phyloP scores from a whole-genome alignment of 2,888 invertebrate species.

The Parnassius mnemosyne region DNA sequence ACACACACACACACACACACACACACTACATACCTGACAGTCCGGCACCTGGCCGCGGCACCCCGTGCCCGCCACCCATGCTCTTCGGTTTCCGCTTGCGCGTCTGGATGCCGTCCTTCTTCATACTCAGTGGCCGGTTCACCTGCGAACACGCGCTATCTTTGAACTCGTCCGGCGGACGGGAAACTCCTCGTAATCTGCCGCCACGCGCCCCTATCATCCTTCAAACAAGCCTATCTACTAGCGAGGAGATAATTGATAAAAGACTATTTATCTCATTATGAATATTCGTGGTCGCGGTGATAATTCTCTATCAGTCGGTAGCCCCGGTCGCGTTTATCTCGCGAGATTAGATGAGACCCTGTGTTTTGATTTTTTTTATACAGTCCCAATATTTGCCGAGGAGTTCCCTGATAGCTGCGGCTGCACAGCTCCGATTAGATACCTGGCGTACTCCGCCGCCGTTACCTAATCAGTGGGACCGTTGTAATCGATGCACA shows the following conservation, averaged over 20 bases:
- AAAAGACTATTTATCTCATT: conserved; percentile 81
- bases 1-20: conserved; percentile 4
- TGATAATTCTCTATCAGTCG: conserved; percentile 80
- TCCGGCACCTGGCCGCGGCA: conserved; percentile 49
- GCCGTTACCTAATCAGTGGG: conserved; percentile 38
- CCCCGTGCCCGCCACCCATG: conserved; percentile 65
- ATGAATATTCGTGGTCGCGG: conserved; percentile 79
- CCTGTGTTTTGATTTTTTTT: conserved; percentile 79
- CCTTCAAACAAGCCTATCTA: conserved; percentile 78
- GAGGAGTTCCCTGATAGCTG: conserved; percentile 79
- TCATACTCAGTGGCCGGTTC: conserved; percentile 97
- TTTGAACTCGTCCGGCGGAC: conserved; percentile 36
- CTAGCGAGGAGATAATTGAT: conserved; percentile 76
- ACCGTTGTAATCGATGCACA: conserved; percentile 47
- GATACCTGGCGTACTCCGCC: conserved; percentile 54
- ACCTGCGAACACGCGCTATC: conserved; percentile 81
- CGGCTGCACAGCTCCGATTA: conserved; percentile 60
- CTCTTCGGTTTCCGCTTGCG: conserved; percentile 95
- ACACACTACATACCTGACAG: conserved; percentile 57
- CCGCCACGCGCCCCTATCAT: conserved; percentile 68
- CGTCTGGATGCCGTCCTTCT: conserved; percentile 99
- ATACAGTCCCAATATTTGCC: conserved; percentile 75
- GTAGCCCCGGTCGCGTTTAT: conserved; percentile 76
- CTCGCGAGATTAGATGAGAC: conserved; percentile 79
- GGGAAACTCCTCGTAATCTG: conserved; percentile 71